Percentiles rank a stretch among this genome's conserved stretches.
Conservation (phyloP, 2,888 invertebrate species). For the Lochmaea capreae region DNA sequence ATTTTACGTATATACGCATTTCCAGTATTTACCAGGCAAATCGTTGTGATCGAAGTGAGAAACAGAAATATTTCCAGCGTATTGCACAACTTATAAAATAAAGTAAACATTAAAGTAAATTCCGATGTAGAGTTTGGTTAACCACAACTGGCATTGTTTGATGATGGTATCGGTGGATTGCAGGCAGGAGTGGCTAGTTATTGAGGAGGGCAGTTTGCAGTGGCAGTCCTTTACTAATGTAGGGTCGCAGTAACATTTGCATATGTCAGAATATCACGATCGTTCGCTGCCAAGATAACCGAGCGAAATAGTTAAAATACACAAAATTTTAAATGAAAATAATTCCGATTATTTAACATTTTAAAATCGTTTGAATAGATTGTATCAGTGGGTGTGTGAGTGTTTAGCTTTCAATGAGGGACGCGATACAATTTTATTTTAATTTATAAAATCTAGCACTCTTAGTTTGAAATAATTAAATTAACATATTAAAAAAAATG, state of each 20-base stretch:
- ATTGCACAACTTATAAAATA: slow-evolving; percentile 49
- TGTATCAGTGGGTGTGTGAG: not conserved
- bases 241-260: slow-evolving; percentile 55
- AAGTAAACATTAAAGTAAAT: slow-evolving; percentile 56
- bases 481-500: no score
- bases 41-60: not conserved
- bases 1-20: no score
- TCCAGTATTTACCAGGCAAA: not conserved
- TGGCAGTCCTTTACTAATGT: slow-evolving; percentile 55
- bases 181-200: slow-evolving; percentile 49
- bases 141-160: slow-evolving; percentile 63
- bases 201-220: slow-evolving; percentile 60
- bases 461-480: no score
- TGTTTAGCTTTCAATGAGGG: no score
- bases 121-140: slow-evolving; percentile 58
- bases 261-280: slow-evolving; percentile 51
- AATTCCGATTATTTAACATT: no score
- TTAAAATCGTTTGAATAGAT: not conserved
- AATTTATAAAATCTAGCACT: no score
- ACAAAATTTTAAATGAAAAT: not conserved
- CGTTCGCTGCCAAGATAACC: not conserved
- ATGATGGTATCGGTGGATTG: slow-evolving; percentile 58
- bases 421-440: no score
- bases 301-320: not conserved
- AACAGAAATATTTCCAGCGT: not conserved